These are phyloP conservation scores for Agriotes lineatus DNA, from an alignment of 2,888 invertebrate genomes.

Conservation along the genomic window DNA sequence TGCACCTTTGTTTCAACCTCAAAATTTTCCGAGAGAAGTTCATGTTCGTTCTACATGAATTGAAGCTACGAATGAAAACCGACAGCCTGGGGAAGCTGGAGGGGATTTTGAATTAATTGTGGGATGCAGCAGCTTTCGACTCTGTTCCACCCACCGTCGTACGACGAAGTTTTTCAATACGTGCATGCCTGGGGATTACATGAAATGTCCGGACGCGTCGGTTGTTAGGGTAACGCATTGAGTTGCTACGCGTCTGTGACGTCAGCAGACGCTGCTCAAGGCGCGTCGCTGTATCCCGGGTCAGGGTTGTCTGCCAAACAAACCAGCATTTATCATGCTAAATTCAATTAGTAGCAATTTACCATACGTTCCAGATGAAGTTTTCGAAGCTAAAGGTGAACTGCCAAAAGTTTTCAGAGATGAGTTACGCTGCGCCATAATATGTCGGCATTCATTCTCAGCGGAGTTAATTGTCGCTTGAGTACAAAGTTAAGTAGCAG, in stretches of 20 bases:
- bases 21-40: too few species aligned
- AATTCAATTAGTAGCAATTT: slow-evolving; percentile 23
- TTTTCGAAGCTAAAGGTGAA: not conserved
- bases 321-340: slow-evolving; percentile 17
- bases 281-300: slow-evolving; percentile 47
- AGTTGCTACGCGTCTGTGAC: slow-evolving; percentile 44
- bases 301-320: slow-evolving; percentile 47
- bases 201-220: slow-evolving; percentile 38
- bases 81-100: not conserved
- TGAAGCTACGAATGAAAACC: too few species aligned
- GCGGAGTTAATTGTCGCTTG: too few species aligned
- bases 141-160: not conserved
- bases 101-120: not conserved
- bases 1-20: too few species aligned
- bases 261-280: slow-evolving; percentile 48
- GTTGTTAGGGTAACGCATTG: slow-evolving; percentile 41
- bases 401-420: too few species aligned
- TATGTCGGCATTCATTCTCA: not conserved
- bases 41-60: too few species aligned
- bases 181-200: slow-evolving; percentile 29
- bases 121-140: not conserved
- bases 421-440: not conserved
- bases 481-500: too few species aligned
- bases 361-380: not conserved
- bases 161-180: slow-evolving; percentile 21